These are phyloP conservation scores for Salmo trutta DNA, from an alignment of 2,797 vertebrate species.

Conservation along the genomic window DNA sequence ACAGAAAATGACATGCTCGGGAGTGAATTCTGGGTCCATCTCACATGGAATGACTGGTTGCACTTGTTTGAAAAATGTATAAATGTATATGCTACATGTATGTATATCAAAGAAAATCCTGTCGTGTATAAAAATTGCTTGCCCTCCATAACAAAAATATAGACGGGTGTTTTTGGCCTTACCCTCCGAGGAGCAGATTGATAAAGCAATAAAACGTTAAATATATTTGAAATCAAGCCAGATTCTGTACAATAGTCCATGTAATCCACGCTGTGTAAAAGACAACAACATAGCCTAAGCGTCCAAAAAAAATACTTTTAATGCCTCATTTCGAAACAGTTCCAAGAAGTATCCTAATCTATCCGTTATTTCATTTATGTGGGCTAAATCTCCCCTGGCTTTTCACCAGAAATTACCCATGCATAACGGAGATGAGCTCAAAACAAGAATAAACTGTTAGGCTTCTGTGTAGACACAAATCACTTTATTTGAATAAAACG, in stretches of 20 bases:
- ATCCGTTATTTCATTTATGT: slow-evolving; percentile 1
- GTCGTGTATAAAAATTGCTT: background rate
- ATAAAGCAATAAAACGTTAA: background rate
- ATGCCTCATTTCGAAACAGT: slow-evolving; percentile 8
- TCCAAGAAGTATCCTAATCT: slow-evolving; percentile 13
- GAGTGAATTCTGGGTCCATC: background rate
- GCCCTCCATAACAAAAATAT: background rate
- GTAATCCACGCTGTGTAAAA: slow-evolving; percentile 15
- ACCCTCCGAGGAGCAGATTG: background rate
- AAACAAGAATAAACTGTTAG: slow-evolving; percentile 13
- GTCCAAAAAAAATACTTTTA: slow-evolving; percentile 10
- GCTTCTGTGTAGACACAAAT: slow-evolving; percentile 57
- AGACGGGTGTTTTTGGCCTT: background rate
- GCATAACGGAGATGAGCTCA: background rate
- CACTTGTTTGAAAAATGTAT: background rate
- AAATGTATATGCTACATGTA: background rate
- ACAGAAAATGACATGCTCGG: background rate
- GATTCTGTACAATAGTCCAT: slow-evolving; percentile 1
- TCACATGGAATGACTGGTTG: background rate
- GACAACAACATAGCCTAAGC: background rate
- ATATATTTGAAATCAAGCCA: slow-evolving; percentile 7
- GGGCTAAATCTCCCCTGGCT: background rate
- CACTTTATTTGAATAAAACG: slow-evolving; percentile 70
- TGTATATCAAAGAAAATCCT: background rate
- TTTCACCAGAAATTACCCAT: background rate